Evolutionary conservation across 2,113 vertebrate species (phyloP).

Genomic region (Struthidea cinerea): DNA sequence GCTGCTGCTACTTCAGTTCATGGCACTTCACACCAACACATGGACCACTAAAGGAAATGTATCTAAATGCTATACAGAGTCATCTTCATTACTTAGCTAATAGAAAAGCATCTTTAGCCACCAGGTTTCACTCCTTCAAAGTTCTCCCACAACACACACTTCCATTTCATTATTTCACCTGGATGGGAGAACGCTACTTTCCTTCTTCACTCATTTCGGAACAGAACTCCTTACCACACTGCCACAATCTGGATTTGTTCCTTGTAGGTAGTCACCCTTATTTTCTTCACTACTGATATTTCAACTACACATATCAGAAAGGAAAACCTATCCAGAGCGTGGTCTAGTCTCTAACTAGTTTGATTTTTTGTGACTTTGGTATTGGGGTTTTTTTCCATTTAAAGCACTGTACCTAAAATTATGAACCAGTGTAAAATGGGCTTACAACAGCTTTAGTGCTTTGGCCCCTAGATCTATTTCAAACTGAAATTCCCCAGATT

Average conservation of each 20-base stretch:
- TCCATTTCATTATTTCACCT: not conserved
- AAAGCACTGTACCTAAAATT: not conserved
- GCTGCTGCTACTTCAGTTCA: not conserved
- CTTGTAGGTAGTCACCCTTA: not conserved
- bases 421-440: not conserved
- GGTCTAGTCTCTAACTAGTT: not conserved
- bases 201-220: not conserved
- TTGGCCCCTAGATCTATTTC: not conserved
- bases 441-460: not conserved
- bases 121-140: not conserved
- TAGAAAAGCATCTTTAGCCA: not conserved
- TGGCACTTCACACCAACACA: not conserved
- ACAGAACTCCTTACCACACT: not conserved
- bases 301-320: not conserved
- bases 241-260: not conserved
- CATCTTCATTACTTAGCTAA: not conserved
- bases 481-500: not conserved
- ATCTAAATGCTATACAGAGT: not conserved
- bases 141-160: not conserved
- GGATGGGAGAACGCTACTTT: not conserved
- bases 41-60: not conserved
- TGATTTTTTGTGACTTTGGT: not conserved
- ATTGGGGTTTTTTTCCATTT: not conserved
- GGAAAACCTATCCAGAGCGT: not conserved
- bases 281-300: not conserved